Base-by-base conservation (phyloP, 2,797 vertebrate species). In the Enteromius mattozi region DNA sequence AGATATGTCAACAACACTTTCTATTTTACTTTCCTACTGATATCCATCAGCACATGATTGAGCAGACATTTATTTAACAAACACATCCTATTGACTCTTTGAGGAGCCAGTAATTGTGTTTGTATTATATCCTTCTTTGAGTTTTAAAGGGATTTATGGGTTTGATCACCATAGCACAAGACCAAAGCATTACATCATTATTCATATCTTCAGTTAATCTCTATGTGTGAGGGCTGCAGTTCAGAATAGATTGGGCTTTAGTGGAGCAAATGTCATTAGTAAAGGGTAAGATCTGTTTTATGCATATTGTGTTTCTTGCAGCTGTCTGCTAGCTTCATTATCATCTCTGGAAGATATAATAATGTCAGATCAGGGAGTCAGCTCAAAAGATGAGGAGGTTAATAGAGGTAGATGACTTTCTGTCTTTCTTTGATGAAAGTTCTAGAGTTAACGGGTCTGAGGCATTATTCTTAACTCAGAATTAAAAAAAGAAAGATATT, bases 281-380 rank as follows among this genome's bases (percentile, higher is more conserved):
- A 35, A 63, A 71, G 69, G 27, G n/a, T 61, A 45, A 33, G 79
- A 70, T 70, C 33, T 24, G 79, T 70, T 72, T 56, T 61, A 63
- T 63, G 54, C 51, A 81, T 74, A 72, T 74, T 81, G 19, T 74
- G 21, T 82, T 65, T 74, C 80, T 65, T 49, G 56, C 54, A 74
- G 56, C 70, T 82, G 80, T 75, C 56, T 63, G 70, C 56, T 74
- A 82, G 56, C 56, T 82, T 82, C 56, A 49, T 74, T 49, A 70
- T 33, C 21, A 1, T 82, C 19, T 74, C 56, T 63, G 40, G 40
- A 42, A 65, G 47, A 49, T 51, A 37, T 74, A 74, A 74, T 63
- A 82, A 63, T 33, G 54, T 63, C 27, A 35, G 24, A 30, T 59
- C 10, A 61, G 27, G 45, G 37, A 61, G 68, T 61, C 80, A 4